phyloP scores from a whole-genome alignment of 92 coral and sea anemone genomes.

The Epizoanthus stellaris region DNA sequence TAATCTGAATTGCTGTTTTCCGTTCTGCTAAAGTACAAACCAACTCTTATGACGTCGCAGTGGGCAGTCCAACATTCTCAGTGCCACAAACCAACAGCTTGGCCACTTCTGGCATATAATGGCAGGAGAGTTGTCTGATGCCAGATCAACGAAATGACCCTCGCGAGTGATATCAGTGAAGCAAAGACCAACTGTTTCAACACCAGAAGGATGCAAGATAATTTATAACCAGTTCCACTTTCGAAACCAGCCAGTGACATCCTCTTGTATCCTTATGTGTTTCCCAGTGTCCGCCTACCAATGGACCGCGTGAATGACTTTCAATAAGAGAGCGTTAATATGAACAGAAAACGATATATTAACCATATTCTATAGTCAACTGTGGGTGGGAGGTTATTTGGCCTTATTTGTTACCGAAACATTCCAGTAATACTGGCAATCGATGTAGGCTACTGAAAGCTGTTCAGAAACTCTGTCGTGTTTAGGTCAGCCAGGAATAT shows the following conservation, averaged over 20 bases:
- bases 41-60: not conserved
- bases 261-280: not conserved
- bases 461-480: too few species aligned
- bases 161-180: too few species aligned
- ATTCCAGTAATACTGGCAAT: not conserved
- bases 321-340: slow-evolving; percentile 20
- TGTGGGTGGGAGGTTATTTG: too few species aligned
- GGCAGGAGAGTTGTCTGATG: too few species aligned
- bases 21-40: slow-evolving; percentile 9
- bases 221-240: too few species aligned
- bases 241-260: too few species aligned
- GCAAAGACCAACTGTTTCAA: too few species aligned
- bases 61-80: not conserved
- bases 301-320: slow-evolving; percentile 18
- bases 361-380: not conserved
- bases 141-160: too few species aligned
- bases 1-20: slow-evolving; percentile 13
- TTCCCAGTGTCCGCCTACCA: not conserved
- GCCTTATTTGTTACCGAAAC: too few species aligned
- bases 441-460: not conserved
- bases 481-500: too few species aligned
- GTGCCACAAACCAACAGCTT: not conserved
- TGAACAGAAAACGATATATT: not conserved
- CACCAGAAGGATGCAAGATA: too few species aligned
- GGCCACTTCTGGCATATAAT: not conserved